phyloP scores from a whole-genome alignment of 2,113 vertebrate genomes.

The Synchiropus splendidus region DNA sequence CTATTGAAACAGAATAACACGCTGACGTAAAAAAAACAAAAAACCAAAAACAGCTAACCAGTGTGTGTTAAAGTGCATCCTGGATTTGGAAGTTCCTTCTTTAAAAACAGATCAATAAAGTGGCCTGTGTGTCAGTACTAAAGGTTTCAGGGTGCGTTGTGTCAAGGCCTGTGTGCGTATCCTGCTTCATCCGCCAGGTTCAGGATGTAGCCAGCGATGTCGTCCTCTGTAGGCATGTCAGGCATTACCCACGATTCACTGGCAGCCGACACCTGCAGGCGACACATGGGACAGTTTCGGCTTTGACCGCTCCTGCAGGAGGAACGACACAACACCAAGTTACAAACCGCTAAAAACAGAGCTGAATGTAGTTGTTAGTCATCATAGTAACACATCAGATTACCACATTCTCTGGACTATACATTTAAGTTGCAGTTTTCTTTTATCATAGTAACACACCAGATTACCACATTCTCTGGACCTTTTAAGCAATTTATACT shows the following conservation, averaged over 20 bases:
- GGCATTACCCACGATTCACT: constrained; percentile 97
- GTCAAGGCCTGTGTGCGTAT: constrained; percentile 84
- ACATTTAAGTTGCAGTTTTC: no score
- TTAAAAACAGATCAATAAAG: not conserved
- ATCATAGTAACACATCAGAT: no score
- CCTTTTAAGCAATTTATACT: no score
- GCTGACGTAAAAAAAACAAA: no score
- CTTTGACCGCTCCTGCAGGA: constrained; percentile 84
- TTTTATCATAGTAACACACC: no score
- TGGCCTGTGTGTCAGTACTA: constrained; percentile 12
- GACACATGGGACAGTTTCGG: constrained; percentile 91
- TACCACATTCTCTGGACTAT: no score
- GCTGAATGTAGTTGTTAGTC: no score
- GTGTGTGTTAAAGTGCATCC: no score
- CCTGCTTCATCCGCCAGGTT: constrained; percentile 93
- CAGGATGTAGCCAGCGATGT: constrained; percentile 89
- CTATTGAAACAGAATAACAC: no score
- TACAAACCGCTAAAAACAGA: not conserved
- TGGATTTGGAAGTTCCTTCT: no score
- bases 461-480: no score
- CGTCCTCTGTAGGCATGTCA: constrained; percentile 89
- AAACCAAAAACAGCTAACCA: no score
- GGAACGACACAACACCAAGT: not conserved
- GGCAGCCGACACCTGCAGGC: constrained; percentile 84
- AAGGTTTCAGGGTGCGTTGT: not conserved